Evolutionary conservation across 2,113 vertebrate genomes (phyloP).

Genomic region (Danionella cerebrum): DNA sequence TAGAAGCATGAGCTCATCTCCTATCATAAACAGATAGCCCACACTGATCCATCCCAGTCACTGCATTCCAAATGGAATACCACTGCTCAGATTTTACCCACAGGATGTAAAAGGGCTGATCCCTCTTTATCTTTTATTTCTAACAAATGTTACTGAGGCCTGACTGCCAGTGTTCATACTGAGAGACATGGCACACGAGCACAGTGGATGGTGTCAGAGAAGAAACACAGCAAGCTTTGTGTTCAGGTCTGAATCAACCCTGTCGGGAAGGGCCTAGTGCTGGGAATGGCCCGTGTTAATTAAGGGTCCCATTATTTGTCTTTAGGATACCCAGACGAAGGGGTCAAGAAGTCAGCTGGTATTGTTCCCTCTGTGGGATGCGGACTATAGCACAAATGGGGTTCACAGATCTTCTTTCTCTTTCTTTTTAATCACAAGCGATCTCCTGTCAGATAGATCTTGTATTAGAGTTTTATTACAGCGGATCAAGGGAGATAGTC

Average conservation of each 20-base stretch:
- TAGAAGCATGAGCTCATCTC: constrained; percentile 2
- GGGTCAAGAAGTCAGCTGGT: constrained; percentile 65
- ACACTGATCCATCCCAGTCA: background rate
- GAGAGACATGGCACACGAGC: constrained; percentile 15
- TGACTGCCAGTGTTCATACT: constrained; percentile 16
- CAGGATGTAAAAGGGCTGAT: constrained; percentile 2
- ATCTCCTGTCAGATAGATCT: background rate
- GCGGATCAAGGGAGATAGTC: background rate
- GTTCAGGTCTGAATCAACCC: constrained; percentile 56
- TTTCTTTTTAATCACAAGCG: constrained; percentile 31
- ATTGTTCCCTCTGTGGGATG: constrained; percentile 59
- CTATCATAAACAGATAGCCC: background rate
- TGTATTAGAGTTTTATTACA: background rate
- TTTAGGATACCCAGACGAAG: constrained; percentile 60
- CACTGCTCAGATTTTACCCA: constrained; percentile 25
- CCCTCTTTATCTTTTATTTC: constrained; percentile 22
- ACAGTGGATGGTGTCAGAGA: constrained; percentile 37
- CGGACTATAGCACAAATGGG: constrained; percentile 48
- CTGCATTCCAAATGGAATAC: background rate
- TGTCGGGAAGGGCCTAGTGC: constrained; percentile 63
- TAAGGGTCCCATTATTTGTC: constrained; percentile 65
- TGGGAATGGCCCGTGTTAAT: constrained; percentile 65
- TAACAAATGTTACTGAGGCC: constrained; percentile 16
- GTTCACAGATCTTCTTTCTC: constrained; percentile 26
- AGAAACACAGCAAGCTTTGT: constrained; percentile 44